A percentile compares a stretch with the other conserved stretches of the same genome.
phyloP scores from a whole-genome alignment of 2,888 invertebrate species.

The Pimpla rufipes region DNA sequence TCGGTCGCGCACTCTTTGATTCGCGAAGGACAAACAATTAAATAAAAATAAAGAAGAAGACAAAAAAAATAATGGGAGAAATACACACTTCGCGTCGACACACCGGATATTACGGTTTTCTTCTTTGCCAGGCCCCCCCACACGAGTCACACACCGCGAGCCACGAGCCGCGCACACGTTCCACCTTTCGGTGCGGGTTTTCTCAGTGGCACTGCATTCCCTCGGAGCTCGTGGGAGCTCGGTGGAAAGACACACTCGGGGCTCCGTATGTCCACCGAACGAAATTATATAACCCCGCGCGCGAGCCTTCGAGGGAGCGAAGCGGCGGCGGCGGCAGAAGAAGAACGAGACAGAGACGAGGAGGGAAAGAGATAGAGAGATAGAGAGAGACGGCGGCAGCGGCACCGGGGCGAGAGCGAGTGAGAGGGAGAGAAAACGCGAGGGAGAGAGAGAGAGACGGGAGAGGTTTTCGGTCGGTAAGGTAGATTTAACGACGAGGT shows the following conservation, averaged over 20 bases:
- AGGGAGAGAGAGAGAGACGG: constrained; percentile 23
- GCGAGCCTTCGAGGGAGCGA: constrained; percentile 47
- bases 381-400: constrained; percentile 1
- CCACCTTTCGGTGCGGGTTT: constrained; percentile 15
- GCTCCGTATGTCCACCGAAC: constrained; percentile 56
- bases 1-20: background rate
- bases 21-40: background rate
- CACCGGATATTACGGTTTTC: background rate
- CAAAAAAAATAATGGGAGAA: too few species aligned
- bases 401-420: too few species aligned
- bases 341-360: constrained; percentile 14
- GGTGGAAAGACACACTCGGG: constrained; percentile 32
- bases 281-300: constrained; percentile 61
- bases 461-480: constrained; percentile 58
- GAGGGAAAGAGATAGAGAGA: constrained; percentile 3
- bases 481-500: constrained; percentile 52
- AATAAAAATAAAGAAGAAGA: too few species aligned
- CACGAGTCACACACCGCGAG: background rate
- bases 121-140: background rate
- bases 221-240: constrained; percentile 35
- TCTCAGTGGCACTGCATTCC: constrained; percentile 34
- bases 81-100: background rate
- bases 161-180: constrained; percentile 19
- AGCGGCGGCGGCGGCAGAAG: constrained; percentile 1
- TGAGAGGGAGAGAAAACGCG: background rate